These are phyloP conservation scores for Agriopis leucophaearia DNA, from an alignment of 2,888 invertebrate genomes.

Conservation along the genomic window DNA sequence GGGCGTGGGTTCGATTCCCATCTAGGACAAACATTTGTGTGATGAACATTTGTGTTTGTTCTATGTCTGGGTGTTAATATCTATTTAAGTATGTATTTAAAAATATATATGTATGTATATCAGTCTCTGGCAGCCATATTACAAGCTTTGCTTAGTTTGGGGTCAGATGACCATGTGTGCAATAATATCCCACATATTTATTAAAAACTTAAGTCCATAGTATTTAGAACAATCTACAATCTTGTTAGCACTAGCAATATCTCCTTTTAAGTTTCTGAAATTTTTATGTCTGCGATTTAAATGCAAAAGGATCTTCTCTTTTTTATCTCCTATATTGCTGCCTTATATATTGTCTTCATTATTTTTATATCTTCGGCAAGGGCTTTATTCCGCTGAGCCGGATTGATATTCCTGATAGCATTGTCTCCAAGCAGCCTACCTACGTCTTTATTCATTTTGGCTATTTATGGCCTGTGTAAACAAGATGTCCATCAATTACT, in stretches of 20 bases:
- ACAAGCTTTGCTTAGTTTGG: too few relatives aligned
- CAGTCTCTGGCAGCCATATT: too few relatives aligned
- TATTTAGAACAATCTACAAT: neutral
- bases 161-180: too few relatives aligned
- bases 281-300: neutral
- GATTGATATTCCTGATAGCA: slow-evolving; percentile 18
- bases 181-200: too few relatives aligned
- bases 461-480: slow-evolving; percentile 17
- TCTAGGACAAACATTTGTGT: too few relatives aligned
- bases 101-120: too few relatives aligned
- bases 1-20: too few relatives aligned
- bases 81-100: too few relatives aligned
- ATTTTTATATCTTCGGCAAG: slow-evolving; percentile 6
- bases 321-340: neutral
- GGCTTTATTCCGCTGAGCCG: slow-evolving; percentile 7
- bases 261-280: neutral
- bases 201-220: too few relatives aligned
- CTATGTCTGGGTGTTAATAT: too few relatives aligned
- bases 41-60: too few relatives aligned
- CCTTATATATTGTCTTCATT: slow-evolving; percentile 23
- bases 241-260: too few relatives aligned
- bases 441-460: slow-evolving; percentile 22
- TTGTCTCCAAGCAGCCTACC: slow-evolving; percentile 5
- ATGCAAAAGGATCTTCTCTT: neutral
- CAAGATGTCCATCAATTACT: slow-evolving; percentile 11